Base-by-base conservation (phyloP, 2,797 vertebrate species). In the Poeciliopsis presidionis region DNA sequence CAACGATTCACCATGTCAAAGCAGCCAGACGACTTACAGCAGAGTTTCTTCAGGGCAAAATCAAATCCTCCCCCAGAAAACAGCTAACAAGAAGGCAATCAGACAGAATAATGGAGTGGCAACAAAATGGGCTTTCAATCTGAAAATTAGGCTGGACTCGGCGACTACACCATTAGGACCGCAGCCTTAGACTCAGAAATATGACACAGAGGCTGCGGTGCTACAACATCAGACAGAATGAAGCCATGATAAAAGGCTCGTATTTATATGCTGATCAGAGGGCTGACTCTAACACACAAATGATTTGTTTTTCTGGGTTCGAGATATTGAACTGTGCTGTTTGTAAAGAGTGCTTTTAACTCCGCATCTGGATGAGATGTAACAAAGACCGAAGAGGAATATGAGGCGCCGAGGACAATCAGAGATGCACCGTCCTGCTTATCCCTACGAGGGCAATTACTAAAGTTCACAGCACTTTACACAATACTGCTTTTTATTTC, bases 51-150 rank as follows among this genome's bases (percentile, higher is more conserved):
- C 43, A 69, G 59, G 45, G 49, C 30, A 76, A 81, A 86, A 83
- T 81, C 57, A 84, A 87, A 85, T 81, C 78, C 75, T 86, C 81
- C 81, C 73, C 79, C 72, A 79, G 81, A 89, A 81, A 78, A 57
- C 57, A 11, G 57, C 76, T 80, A 83, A 86, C 67, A 87, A 81
- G 69, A 74, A 78, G 63, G 73, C 83, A 90, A 90, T 90, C 82
- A 86, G 75, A 79, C 59, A 81, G 73, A 78, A 87, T 89, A 88
- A 88, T 82, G 65, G 83, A 80, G 73, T 51, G 76, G 74, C 85
- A 84, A 86, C 47, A 5, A 84, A 89, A 82, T 71, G 77, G 75
- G 79, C 77, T 85, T 86, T 88, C 77, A 83, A 41, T 83, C 63
- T 84, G 73, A 78, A 77, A 25, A 75, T 87, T 69, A 79, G 47